Evolutionary conservation across 2,797 vertebrate species (phyloP), one percentile per base, ranked within the genome.

Genomic region (Rhinatrema bivittatum): DNA sequence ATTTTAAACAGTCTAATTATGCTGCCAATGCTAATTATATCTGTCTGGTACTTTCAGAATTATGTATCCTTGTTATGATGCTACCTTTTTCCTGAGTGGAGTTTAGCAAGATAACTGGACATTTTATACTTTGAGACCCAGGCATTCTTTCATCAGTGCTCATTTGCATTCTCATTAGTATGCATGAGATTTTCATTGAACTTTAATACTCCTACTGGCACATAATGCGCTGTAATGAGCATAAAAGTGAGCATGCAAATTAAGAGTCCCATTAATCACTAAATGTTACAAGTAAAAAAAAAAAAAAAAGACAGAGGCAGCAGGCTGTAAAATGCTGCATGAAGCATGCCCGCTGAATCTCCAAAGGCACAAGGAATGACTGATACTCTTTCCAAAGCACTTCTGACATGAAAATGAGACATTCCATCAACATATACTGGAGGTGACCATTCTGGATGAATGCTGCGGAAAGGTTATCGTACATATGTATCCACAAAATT

Each of bases 81-180:
- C 23, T 45, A 66, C 17, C 9, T 59, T 26, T 20, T 48, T 36
- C 56, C 37, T 50, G 29, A 58, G 47, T 16, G 38, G 35, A 61
- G 59, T 66, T 63, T 57, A 47, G 37, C 25, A 68, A 66, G 39
- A 62, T 52, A 69, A 50, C 33, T 50, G 64, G 66, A 76, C 68
- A 68, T 73, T 73, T 72, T 56, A 56, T 73, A 75, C 66, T 74
- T 74, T 49, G 68, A 79, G 68, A 88, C 62, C 56, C 59, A 63
- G 5, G 15, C 52, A 66, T 70, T 78, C 78, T 85, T 88, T 86
- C 58, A 84, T 67, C 67, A 82, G 53, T 36, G 42, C 63, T 88
- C 70, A 89, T 91, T 79, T 90, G 72, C 85, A 87, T 87, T 73
- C 81, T 83, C 70, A 91, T 88, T 81, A 89, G 83, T 78, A 89